Evolutionary conservation across 2,888 invertebrate genomes (phyloP).

Genomic region (Bursaphelenchus okinawaensis): DNA sequence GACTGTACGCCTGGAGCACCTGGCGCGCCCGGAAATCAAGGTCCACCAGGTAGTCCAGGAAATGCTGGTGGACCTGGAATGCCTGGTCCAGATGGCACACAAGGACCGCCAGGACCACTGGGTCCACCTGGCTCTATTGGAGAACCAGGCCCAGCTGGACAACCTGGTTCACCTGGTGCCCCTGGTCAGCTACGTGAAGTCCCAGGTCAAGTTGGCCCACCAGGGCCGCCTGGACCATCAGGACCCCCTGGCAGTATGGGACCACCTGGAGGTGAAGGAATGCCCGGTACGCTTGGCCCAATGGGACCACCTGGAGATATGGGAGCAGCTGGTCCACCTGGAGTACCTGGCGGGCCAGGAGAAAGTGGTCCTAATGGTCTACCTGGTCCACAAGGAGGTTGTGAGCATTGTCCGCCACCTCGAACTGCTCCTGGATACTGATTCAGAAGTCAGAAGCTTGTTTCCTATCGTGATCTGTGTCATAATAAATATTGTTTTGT

Average conservation of each 20-base stretch:
- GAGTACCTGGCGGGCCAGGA: conserved; percentile 42
- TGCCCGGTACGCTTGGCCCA: conserved; percentile 33
- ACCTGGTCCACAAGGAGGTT: conserved; percentile 65
- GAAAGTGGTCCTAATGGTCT: conserved; percentile 36
- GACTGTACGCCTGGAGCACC: conserved; percentile 29
- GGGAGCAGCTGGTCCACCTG: conserved; percentile 42
- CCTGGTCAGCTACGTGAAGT: conserved; percentile 15
- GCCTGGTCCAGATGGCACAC: conserved; percentile 23
- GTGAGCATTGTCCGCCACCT: conserved; percentile 48
- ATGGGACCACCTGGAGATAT: conserved; percentile 37
- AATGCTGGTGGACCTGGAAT: conserved; percentile 32
- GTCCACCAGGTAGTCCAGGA: conserved; percentile 32
- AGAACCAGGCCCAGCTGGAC: conserved; percentile 33
- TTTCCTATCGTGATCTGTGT: too few species aligned
- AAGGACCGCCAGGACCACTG: conserved; percentile 28
- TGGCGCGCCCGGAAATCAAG: conserved; percentile 28
- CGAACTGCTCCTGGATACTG: conserved; percentile 49
- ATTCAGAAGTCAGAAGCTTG: too few species aligned
- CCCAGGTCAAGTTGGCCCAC: conserved; percentile 20
- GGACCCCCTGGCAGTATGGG: conserved; percentile 33
- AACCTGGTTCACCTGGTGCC: background rate
- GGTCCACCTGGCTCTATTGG: conserved; percentile 43
- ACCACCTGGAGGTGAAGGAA: conserved; percentile 33
- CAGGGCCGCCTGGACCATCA: conserved; percentile 21
- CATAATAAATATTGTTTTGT: too few species aligned